A percentile compares a stretch with the other conserved stretches of the same genome.
Evolutionary conservation across 2,113 vertebrate genomes (phyloP).

Genomic region (Cynocephalus volans): DNA sequence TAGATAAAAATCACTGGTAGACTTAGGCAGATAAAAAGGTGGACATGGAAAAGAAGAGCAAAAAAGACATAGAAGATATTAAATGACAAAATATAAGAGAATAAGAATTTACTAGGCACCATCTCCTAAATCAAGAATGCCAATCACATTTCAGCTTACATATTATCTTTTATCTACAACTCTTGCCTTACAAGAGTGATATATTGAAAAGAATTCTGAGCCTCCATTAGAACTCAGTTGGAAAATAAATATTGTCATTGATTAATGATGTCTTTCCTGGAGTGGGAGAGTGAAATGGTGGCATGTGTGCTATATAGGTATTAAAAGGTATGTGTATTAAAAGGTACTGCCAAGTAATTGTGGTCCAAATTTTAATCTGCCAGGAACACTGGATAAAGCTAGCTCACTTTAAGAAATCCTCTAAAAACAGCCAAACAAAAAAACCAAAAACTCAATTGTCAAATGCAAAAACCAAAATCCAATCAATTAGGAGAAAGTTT

Average conservation of each 20-base stretch:
- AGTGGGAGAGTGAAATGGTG: background rate
- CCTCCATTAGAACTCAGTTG: background rate
- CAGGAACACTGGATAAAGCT: background rate
- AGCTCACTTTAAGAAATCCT: background rate
- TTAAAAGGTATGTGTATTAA: background rate
- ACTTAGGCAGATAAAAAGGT: background rate
- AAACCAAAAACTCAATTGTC: background rate
- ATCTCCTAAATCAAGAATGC: background rate
- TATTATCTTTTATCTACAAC: conserved; percentile 1
- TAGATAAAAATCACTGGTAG: background rate
- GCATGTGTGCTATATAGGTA: background rate
- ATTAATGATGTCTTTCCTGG: conserved; percentile 12
- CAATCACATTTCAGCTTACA: background rate
- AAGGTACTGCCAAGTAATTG: background rate
- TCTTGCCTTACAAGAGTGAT: background rate
- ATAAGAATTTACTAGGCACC: background rate
- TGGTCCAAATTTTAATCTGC: background rate
- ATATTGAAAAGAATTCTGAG: background rate
- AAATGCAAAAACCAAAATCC: background rate
- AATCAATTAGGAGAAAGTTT: background rate
- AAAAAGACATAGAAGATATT: background rate
- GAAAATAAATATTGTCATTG: background rate
- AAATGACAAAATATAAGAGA: background rate
- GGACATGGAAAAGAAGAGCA: background rate
- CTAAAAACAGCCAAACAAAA: conserved; percentile 56